A percentile compares a stretch with the other conserved stretches of the same genome.
These are phyloP conservation scores for Drosophila watanabei DNA, from an alignment of 1,140 invertebrate species.

Conservation along the genomic window DNA sequence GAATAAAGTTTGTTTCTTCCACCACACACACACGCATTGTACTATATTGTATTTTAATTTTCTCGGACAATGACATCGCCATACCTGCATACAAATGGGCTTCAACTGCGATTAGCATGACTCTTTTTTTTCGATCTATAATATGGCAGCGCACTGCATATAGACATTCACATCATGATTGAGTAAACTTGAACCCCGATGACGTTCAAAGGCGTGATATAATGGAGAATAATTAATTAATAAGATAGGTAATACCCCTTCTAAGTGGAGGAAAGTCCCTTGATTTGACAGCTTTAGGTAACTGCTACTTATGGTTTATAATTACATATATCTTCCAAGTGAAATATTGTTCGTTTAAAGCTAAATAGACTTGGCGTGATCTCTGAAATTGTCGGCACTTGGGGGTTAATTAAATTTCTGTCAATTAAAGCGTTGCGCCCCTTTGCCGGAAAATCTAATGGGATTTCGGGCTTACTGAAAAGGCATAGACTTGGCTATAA, in stretches of 20 bases:
- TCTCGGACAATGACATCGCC: slow-evolving; percentile 35
- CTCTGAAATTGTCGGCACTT: background rate
- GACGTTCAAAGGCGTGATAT: slow-evolving; percentile 2
- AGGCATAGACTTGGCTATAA: background rate
- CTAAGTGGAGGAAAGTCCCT: background rate
- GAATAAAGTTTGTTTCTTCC: slow-evolving; percentile 57
- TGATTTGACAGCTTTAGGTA: slow-evolving; percentile 3
- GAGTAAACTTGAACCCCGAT: slow-evolving; percentile 33
- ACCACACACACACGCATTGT: slow-evolving; percentile 3
- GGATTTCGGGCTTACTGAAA: background rate
- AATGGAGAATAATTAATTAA: slow-evolving; percentile 2
- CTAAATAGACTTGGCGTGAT: slow-evolving; percentile 2
- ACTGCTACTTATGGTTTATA: background rate
- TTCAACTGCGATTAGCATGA: slow-evolving; percentile 16
- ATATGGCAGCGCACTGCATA: slow-evolving; percentile 11
- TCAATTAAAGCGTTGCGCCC: slow-evolving; percentile 1
- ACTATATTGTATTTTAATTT: slow-evolving; percentile 48
- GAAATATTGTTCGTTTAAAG: background rate
- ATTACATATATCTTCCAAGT: background rate
- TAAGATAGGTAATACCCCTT: background rate
- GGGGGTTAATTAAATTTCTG: slow-evolving; percentile 13
- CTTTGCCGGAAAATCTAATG: background rate
- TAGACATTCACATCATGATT: slow-evolving; percentile 7
- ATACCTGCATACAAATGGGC: slow-evolving; percentile 47
- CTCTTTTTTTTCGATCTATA: slow-evolving; percentile 2